phyloP scores from a whole-genome alignment of 2,888 invertebrate species.

The Ischnura elegans region DNA sequence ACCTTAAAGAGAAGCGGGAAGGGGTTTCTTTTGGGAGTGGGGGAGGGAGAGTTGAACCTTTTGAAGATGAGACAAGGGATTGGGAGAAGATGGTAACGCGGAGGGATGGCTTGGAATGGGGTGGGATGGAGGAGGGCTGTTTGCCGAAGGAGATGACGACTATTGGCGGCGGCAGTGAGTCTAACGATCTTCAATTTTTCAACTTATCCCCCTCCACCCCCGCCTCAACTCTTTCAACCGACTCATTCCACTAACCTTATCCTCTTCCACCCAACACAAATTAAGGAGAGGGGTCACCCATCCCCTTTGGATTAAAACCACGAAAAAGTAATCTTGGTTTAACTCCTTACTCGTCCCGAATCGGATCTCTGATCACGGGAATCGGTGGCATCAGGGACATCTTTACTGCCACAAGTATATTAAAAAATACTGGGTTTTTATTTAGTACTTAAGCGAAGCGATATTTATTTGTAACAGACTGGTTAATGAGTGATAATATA shows the following conservation, averaged over 20 bases:
- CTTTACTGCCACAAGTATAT: too few relatives aligned
- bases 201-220: not conserved
- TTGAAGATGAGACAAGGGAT: not conserved
- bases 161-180: slow-evolving; percentile 61
- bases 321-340: not conserved
- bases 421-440: too few relatives aligned
- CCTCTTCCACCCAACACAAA: not conserved
- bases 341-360: too few relatives aligned
- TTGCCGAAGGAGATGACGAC: slow-evolving; percentile 44
- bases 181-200: slow-evolving; percentile 64
- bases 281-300: not conserved
- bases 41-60: not conserved
- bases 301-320: not conserved
- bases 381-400: too few relatives aligned
- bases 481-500: too few relatives aligned
- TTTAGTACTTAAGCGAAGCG: too few relatives aligned
- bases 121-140: not conserved
- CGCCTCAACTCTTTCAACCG: not conserved
- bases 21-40: too few relatives aligned
- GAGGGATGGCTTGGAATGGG: not conserved
- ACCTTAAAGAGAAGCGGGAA: not conserved
- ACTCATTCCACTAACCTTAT: not conserved
- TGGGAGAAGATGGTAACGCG: not conserved
- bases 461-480: too few relatives aligned
- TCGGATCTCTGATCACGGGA: too few relatives aligned